Base-by-base conservation (phyloP, 30 jellyfish, hydroid and myxozoan species). In the Pelagia noctiluca region DNA sequence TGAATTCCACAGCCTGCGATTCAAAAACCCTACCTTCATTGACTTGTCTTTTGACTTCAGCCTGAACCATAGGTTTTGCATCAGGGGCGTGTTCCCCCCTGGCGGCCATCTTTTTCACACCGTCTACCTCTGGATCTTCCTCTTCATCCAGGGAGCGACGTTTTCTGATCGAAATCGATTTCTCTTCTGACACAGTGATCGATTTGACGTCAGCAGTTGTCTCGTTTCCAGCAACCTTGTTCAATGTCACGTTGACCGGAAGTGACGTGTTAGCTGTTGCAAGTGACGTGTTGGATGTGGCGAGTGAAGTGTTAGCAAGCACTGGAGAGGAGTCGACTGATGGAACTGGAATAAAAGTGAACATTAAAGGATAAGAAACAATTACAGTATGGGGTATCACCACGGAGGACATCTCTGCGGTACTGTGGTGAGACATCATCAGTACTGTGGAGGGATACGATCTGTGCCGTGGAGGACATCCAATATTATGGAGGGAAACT, bases 31-130 rank as follows among this genome's bases (percentile, higher is more conserved):
- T 33, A 80, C 90, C 90, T 64, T 80, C 90, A 0, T 50, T 34
- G 25, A 70, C 72, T 7, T 35, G 23, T 68, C 90, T 68, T 49
- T 65, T 80, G 1, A 80, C 57, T 1, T 71, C 76, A 1, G 76
- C 83, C 42, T 38, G n/a, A 19, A 37, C 63, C 71, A 13, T 49
- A 25, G 52, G 65, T 68, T 71, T 35, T 13, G 50, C 16, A 8
- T n/a, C n/a, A n/a, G n/a, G n/a, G n/a, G n/a, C n/a, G n/a, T 64
- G 73, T 16, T 83, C 93, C 16, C 88, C 95, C 42, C 95, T 42
- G 0, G 95, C 95, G 3, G 95, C 95, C 95, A 85, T 85, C 68
- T 85, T 85, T 35, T 62, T 75, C 35, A 57, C 95, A 19, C 95
- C 95, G 24, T 85, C 95, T 2, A 76, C 26, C 35, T 72, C 67